A percentile compares a stretch with the other conserved stretches of the same genome.
phyloP scores from a whole-genome alignment of 2,797 vertebrate genomes.

The Rhincodon typus region DNA sequence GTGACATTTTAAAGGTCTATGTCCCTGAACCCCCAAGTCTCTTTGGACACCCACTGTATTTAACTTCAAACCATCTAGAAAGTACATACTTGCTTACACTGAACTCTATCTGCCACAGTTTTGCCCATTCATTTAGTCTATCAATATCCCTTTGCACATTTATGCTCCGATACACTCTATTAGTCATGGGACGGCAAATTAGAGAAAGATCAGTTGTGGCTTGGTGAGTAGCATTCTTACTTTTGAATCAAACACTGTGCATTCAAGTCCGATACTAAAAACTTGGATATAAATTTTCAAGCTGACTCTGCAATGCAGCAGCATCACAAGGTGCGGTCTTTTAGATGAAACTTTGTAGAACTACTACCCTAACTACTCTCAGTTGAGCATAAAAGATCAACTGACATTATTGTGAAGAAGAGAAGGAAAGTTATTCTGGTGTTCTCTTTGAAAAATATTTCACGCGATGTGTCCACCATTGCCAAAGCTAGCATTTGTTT shows the following conservation, averaged over 20 bases:
- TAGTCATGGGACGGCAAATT: background rate
- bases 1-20: too few species aligned
- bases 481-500: too few species aligned
- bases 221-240: background rate
- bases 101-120: too few species aligned
- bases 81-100: too few species aligned
- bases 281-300: background rate
- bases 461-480: too few species aligned
- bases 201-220: background rate
- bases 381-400: background rate
- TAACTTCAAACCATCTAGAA: too few species aligned
- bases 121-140: too few species aligned
- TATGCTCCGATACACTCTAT: too few species aligned
- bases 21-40: too few species aligned
- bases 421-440: background rate
- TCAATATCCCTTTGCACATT: too few species aligned
- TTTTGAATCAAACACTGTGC: background rate
- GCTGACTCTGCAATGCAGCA: background rate
- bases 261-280: background rate
- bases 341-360: background rate
- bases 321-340: background rate
- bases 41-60: too few species aligned
- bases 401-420: background rate
- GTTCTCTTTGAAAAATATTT: background rate
- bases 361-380: background rate